Percentiles rank a stretch among this genome's conserved stretches.
Evolutionary conservation across 2,113 vertebrate species (phyloP).

Genomic region (Eclectus roratus): DNA sequence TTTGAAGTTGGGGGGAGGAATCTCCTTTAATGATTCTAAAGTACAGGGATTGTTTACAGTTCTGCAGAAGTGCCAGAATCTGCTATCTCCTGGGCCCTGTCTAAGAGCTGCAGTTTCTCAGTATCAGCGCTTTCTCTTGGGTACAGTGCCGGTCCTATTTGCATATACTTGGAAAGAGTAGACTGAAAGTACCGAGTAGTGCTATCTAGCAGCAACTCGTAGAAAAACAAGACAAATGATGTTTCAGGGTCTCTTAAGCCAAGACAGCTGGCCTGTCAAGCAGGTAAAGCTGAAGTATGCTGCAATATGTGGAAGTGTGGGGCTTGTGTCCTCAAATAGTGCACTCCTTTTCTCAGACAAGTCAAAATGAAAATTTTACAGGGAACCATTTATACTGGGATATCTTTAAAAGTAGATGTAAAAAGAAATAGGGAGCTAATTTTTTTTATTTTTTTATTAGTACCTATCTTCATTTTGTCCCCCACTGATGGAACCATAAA

Average conservation of each 20-base stretch:
- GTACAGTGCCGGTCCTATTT: background rate
- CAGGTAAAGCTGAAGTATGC: background rate
- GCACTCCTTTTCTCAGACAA: background rate
- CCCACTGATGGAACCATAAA: background rate
- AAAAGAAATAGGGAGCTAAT: background rate
- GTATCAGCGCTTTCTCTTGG: conserved; percentile 1
- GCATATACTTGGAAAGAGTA: background rate
- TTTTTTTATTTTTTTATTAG: background rate
- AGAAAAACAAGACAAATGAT: background rate
- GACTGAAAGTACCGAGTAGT: background rate
- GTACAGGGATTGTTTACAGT: background rate
- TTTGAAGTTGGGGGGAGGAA: background rate
- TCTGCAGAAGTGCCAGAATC: background rate
- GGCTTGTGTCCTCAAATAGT: background rate
- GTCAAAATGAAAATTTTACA: background rate
- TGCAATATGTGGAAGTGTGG: background rate
- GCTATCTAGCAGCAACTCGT: background rate
- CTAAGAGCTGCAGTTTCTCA: background rate
- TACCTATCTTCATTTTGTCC: background rate
- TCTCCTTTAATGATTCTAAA: conserved; percentile 32
- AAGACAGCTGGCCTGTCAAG: background rate
- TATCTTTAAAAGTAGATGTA: background rate
- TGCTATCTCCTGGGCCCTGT: background rate
- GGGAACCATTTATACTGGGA: background rate
- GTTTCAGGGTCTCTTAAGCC: background rate